phyloP scores from a whole-genome alignment of 64 coral and sea anemone genomes.

The Trachythela sp. region DNA sequence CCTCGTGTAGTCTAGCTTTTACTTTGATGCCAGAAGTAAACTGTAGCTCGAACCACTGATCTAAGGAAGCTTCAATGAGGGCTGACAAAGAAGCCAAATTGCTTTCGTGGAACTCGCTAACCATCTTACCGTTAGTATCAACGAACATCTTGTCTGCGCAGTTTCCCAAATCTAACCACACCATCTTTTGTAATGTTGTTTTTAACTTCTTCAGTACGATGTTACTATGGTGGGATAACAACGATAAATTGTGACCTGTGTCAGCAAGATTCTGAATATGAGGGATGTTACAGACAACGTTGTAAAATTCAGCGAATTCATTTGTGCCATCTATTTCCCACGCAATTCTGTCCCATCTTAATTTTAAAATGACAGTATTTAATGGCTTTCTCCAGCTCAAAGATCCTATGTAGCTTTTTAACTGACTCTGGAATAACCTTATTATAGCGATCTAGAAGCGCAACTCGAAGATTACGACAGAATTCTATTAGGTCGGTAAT shows the following conservation, averaged over 20 bases:
- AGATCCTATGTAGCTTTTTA: background rate
- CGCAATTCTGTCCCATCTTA: background rate
- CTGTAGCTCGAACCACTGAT: slow-evolving; percentile 1
- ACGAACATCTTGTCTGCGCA: background rate
- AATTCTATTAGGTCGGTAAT: background rate
- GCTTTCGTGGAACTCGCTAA: background rate
- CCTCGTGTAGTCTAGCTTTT: background rate
- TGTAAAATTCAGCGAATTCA: background rate
- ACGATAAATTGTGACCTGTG: background rate
- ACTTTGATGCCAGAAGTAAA: background rate
- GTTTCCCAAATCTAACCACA: background rate
- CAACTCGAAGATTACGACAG: background rate
- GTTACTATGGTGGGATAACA: background rate
- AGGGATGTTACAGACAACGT: background rate
- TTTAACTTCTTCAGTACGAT: background rate
- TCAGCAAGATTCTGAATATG: background rate
- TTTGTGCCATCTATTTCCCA: background rate
- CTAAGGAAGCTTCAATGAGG: background rate
- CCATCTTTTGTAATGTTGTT: background rate
- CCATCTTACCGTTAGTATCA: background rate
- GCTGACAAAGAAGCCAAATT: background rate
- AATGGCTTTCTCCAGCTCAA: background rate
- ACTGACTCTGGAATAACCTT: background rate
- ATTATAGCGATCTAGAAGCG: background rate
- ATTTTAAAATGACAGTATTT: background rate